Conservation (phyloP, 2,888 invertebrate species). For the Bimastos eiseni region DNA sequence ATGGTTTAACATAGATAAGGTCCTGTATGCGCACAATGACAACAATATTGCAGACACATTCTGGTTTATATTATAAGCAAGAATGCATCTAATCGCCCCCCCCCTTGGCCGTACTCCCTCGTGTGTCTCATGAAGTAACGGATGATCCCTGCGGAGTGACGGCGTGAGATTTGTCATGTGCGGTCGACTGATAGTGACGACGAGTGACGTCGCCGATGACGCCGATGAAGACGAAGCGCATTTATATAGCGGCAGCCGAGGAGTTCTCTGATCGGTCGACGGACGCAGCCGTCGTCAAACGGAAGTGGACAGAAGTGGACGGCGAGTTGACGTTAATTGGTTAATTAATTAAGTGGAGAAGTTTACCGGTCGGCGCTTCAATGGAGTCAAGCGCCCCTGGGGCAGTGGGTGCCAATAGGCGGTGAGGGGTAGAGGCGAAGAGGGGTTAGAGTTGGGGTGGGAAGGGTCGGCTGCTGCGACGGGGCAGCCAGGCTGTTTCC, state of each 20-base stretch:
- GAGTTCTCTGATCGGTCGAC: background rate
- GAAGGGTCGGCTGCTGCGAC: no score
- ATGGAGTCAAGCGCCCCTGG: background rate
- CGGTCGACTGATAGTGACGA: background rate
- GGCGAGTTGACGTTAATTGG: background rate
- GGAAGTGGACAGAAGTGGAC: background rate
- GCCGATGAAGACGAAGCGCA: constrained; percentile 13
- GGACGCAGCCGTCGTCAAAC: background rate
- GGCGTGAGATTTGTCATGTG: background rate
- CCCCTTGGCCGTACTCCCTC: background rate
- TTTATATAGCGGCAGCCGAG: background rate
- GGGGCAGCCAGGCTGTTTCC: no score
- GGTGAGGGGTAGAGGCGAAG: no score
- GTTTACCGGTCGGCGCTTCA: background rate
- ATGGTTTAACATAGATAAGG: no score
- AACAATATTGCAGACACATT: no score
- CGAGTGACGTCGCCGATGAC: background rate
- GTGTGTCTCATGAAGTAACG: background rate
- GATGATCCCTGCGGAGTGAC: background rate
- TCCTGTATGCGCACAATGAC: background rate
- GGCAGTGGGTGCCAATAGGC: background rate
- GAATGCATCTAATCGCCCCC: background rate
- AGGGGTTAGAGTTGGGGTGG: no score
- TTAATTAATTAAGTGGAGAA: background rate
- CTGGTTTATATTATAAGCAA: no score